phyloP scores from a whole-genome alignment of 2,888 invertebrate species.

The Standfussiana lucernea region DNA sequence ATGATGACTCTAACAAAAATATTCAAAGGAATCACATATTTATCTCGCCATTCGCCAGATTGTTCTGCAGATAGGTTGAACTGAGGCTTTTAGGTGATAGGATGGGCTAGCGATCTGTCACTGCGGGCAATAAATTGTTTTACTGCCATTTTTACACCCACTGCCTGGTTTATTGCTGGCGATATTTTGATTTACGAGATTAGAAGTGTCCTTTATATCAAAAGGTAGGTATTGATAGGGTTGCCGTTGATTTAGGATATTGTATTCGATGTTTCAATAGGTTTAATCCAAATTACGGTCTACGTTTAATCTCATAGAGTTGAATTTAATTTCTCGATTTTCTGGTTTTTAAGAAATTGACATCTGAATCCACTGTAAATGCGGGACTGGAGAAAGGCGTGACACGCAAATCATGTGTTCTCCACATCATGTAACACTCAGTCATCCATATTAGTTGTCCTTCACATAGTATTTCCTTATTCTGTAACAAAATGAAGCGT shows the following conservation, averaged over 20 bases:
- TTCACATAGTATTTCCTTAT: not conserved
- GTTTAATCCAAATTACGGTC: not conserved
- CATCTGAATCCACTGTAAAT: too few species aligned
- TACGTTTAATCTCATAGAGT: not conserved
- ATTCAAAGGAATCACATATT: slow-evolving; percentile 60
- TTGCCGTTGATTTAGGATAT: not conserved
- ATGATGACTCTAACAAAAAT: slow-evolving; percentile 58
- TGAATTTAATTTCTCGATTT: not conserved
- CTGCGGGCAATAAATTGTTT: slow-evolving; percentile 65
- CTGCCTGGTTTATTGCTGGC: slow-evolving; percentile 57
- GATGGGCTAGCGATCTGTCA: slow-evolving; percentile 59
- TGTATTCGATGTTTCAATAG: not conserved
- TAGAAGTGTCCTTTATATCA: slow-evolving; percentile 14
- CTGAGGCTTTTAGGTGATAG: slow-evolving; percentile 64
- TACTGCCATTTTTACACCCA: slow-evolving; percentile 66
- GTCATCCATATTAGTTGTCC: not conserved
- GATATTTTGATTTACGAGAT: slow-evolving; percentile 63
- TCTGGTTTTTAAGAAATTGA: not conserved
- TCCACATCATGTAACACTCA: slow-evolving; percentile 1
- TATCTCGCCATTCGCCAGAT: slow-evolving; percentile 58
- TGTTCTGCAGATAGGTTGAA: slow-evolving; percentile 62
- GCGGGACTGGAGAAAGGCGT: not conserved
- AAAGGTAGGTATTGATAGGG: slow-evolving; percentile 11
- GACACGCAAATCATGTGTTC: not conserved
- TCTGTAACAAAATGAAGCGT: slow-evolving; percentile 17